These are phyloP conservation scores for Chelonus insularis DNA, from an alignment of 1,140 invertebrate genomes.

Conservation along the genomic window DNA sequence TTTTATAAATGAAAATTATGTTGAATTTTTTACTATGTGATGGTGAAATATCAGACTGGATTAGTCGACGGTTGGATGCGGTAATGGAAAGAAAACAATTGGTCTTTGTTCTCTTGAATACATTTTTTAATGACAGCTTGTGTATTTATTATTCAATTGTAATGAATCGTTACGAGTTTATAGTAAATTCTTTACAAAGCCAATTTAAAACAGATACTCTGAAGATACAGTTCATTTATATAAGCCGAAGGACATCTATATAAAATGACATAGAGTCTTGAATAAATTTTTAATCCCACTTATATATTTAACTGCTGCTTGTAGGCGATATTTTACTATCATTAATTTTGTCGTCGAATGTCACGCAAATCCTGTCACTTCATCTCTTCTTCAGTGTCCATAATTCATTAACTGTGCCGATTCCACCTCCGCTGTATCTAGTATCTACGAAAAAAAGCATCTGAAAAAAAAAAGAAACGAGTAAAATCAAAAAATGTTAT, in stretches of 20 bases:
- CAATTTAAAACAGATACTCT: no score
- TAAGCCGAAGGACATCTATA: no score
- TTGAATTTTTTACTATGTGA: no score
- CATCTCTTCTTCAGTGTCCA: not conserved
- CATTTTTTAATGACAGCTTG: not conserved
- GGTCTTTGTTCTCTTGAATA: not conserved
- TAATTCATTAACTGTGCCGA: constrained; percentile 9
- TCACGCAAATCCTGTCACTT: not conserved
- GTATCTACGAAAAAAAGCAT: not conserved
- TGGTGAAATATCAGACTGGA: no score
- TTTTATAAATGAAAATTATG: no score
- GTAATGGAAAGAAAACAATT: not conserved
- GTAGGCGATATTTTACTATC: not conserved
- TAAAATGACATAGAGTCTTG: no score
- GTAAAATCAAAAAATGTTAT: not conserved
- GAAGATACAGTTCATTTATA: no score
- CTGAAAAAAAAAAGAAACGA: not conserved
- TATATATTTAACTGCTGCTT: not conserved
- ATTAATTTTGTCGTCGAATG: constrained; percentile 10
- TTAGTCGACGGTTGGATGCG: no score
- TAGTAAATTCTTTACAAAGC: no score
- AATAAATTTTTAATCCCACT: no score
- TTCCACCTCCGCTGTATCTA: not conserved
- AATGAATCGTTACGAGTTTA: not conserved
- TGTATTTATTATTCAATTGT: not conserved